phyloP scores from a whole-genome alignment of 2,888 invertebrate genomes.

The Machimus atricapillus region DNA sequence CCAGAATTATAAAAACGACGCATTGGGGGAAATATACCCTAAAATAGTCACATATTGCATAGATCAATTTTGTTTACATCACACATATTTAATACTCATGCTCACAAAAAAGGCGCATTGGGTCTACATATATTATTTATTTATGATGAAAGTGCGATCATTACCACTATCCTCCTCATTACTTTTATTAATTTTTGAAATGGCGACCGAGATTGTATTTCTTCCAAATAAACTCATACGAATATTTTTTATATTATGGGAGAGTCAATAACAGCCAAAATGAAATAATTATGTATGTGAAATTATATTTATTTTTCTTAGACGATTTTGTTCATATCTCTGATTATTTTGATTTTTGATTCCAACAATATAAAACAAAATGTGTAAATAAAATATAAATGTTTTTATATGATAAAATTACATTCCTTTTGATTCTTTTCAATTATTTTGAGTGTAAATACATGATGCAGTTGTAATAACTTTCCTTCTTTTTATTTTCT shows the following conservation, averaged over 20 bases:
- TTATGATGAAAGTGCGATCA: not conserved
- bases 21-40: not conserved
- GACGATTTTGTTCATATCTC: not conserved
- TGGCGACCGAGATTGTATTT: not conserved
- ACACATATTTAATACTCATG: not conserved
- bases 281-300: not conserved
- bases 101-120: not conserved
- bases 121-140: not conserved
- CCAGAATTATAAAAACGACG: not conserved
- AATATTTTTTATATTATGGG: not conserved
- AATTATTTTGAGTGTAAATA: slow-evolving; percentile 35
- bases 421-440: not conserved
- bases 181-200: not conserved
- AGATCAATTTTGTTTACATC: not conserved
- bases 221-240: not conserved
- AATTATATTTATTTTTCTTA: not conserved
- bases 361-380: not conserved
- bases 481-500: slow-evolving; percentile 16
- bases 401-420: slow-evolving; percentile 2
- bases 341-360: not conserved
- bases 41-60: not conserved
- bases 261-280: not conserved
- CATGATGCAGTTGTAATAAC: slow-evolving; percentile 13
- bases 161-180: not conserved
- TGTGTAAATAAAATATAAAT: not conserved